These are phyloP conservation scores for Sialis fuliginosa DNA, from an alignment of 2,888 invertebrate genomes.

Conservation along the genomic window DNA sequence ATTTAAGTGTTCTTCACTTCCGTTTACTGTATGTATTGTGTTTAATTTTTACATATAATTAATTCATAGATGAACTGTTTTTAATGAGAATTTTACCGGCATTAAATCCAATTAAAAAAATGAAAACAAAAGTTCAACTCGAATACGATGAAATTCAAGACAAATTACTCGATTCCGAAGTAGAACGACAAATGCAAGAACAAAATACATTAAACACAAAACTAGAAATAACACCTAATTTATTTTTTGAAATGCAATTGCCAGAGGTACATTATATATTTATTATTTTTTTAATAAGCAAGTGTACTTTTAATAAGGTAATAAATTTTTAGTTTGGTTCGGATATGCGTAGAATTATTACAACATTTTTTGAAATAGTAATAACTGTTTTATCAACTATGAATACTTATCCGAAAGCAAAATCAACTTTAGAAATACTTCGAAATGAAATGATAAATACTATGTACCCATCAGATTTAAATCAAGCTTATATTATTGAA, in stretches of 20 bases:
- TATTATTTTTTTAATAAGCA: background rate
- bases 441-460: constrained; percentile 1
- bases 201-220: no score
- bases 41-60: background rate
- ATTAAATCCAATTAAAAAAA: background rate
- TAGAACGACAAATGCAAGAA: constrained; percentile 3
- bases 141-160: constrained; percentile 2
- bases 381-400: background rate
- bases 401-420: background rate
- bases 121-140: background rate
- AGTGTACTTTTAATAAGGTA: background rate
- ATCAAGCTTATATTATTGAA: constrained; percentile 3
- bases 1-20: background rate
- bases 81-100: constrained; percentile 2
- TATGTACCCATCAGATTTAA: background rate
- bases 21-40: no score
- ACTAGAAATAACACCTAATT: background rate
- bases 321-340: constrained; percentile 1
- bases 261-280: background rate
- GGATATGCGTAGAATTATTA: constrained; percentile 2
- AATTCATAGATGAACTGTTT: constrained; percentile 3
- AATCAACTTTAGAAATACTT: background rate
- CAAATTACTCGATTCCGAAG: background rate
- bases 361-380: background rate
- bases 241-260: background rate